phyloP scores from a whole-genome alignment of 2,888 invertebrate genomes.

The Aricia artaxerxes region DNA sequence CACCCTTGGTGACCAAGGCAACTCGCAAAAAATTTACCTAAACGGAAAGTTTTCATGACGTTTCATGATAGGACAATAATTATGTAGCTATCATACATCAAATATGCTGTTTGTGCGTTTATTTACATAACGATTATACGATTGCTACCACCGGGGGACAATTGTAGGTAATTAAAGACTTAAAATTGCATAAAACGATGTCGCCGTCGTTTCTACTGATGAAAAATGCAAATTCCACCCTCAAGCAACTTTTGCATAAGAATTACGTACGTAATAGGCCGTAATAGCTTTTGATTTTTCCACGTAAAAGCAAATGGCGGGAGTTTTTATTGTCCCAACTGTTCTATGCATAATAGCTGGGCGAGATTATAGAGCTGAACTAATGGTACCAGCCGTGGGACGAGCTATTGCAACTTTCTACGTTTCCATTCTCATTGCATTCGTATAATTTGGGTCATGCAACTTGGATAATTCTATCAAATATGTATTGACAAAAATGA shows the following conservation, averaged over 20 bases:
- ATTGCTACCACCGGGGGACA: conserved; percentile 24
- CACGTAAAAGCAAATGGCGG: conserved; percentile 54
- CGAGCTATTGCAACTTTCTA: conserved; percentile 39
- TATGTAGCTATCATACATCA: background rate
- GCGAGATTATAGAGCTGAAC: conserved; percentile 63
- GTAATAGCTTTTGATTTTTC: conserved; percentile 67
- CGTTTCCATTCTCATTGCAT: background rate
- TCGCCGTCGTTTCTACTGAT: conserved; percentile 46
- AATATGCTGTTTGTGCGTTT: conserved; percentile 28
- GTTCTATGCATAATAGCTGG: conserved; percentile 67
- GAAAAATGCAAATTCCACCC: conserved; percentile 55
- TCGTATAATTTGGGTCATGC: background rate
- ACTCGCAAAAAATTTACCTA: background rate
- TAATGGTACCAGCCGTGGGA: conserved; percentile 64
- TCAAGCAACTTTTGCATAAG: conserved; percentile 44
- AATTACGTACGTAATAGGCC: conserved; percentile 52
- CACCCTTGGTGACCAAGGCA: too few relatives aligned
- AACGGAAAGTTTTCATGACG: background rate
- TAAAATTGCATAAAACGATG: conserved; percentile 37
- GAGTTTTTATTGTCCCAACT: conserved; percentile 67
- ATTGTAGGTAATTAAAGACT: conserved; percentile 38
- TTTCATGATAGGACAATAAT: background rate
- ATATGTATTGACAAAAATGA: too few relatives aligned
- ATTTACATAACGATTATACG: conserved; percentile 21
- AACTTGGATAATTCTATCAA: background rate